Conservation (phyloP, 2,797 vertebrate species). For the Epinephelus malabaricus region DNA sequence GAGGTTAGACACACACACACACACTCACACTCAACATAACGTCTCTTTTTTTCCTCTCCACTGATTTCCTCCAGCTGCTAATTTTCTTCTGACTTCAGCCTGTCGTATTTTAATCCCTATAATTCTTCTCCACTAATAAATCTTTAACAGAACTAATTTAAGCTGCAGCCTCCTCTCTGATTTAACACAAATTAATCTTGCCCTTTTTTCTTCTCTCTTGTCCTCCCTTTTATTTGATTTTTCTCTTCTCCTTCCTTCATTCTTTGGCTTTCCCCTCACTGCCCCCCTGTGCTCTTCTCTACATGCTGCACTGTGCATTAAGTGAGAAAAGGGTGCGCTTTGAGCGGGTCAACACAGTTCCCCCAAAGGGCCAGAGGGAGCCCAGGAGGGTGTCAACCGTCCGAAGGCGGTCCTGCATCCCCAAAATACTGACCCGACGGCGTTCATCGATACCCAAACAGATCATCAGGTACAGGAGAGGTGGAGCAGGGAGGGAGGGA, state of each 20-base stretch:
- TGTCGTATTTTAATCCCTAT: slow-evolving; percentile 2
- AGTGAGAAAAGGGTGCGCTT: slow-evolving; percentile 93
- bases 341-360: slow-evolving; percentile 93
- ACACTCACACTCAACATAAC: not conserved
- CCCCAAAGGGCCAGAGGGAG: slow-evolving; percentile 87
- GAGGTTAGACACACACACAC: slow-evolving; percentile 84
- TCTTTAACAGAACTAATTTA: slow-evolving; percentile 30
- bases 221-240: slow-evolving; percentile 35
- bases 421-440: slow-evolving; percentile 85
- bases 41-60: not conserved
- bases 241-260: not conserved
- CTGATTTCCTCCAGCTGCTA: slow-evolving; percentile 39
- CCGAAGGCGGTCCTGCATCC: slow-evolving; percentile 91
- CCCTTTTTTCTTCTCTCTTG: slow-evolving; percentile 46
- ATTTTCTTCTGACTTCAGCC: slow-evolving; percentile 4
- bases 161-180: slow-evolving; percentile 29
- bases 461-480: slow-evolving; percentile 92
- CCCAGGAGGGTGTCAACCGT: slow-evolving; percentile 84
- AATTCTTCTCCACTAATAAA: slow-evolving; percentile 23
- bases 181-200: slow-evolving; percentile 43
- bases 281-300: slow-evolving; percentile 18
- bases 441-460: slow-evolving; percentile 86
- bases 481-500: slow-evolving; percentile 7
- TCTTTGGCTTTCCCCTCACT: not conserved
- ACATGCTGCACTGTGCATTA: slow-evolving; percentile 47